Evolutionary conservation across 1,140 invertebrate species (phyloP), one percentile per base, ranked within the genome.

Genomic region (Drosophila fuyamai): DNA sequence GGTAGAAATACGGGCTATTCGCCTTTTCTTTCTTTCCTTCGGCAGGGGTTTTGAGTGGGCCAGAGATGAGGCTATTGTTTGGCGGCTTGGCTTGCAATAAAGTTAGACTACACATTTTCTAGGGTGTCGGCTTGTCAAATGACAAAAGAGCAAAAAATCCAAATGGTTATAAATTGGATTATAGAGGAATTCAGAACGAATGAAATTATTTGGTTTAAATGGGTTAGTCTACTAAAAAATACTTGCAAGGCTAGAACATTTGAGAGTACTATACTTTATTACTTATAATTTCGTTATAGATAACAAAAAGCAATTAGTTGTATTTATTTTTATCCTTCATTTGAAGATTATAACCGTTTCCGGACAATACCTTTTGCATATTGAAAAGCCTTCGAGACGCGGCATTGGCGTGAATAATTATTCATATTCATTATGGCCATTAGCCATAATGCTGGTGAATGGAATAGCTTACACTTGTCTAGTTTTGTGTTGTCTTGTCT

Each of bases 351-450:
- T 41, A 23, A 23, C 29, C 65, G 66, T 59, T 66, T 76, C 73
- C 73, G 73, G 60, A 65, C 55, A 60, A 16, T 47, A 60, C 38
- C 32, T 56, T 56, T 66, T 66, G 54, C 71, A 74, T 73, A 62
- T 73, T 73, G 57, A 74, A 62, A 35, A 73, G 67, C 29, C 59
- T 57, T 41, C 60, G 35, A 76, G 46, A n/a, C 48, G 16, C 16
- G 51, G 32, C 50, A 67, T 59, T 67, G 29, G 50, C 41, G 50
- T 59, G 36, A 32, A 50, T 57, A 75, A 76, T 76, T 67, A 76
- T 76, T 66, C 61, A 75, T 76, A 76, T 76, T 76, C 54, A 76
- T 76, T 59, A 67, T 67, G 47, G 41, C 41, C 73, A 76, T 76
- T 76, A 66, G 73, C 54, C 32, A 54, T 48, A 41, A 10, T 50